A percentile compares a stretch with the other conserved stretches of the same genome.
These are phyloP conservation scores for Isoperla grammatica DNA, from an alignment of 2,888 invertebrate genomes.

Conservation along the genomic window DNA sequence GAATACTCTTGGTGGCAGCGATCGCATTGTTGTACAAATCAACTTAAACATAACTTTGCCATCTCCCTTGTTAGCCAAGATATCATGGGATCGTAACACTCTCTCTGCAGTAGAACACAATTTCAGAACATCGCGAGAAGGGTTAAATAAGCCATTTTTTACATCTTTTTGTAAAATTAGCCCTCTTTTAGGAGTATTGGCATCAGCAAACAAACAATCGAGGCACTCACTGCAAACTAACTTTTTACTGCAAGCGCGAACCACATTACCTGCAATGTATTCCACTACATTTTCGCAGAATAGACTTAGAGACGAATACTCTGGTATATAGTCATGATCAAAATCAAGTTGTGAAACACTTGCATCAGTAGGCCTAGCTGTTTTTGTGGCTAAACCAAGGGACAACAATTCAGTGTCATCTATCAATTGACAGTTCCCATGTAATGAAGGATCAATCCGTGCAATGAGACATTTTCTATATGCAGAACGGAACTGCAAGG, in stretches of 20 bases:
- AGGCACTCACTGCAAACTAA: not conserved
- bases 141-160: not conserved
- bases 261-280: not conserved
- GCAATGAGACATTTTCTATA: constrained; percentile 8
- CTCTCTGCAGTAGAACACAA: not conserved
- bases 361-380: no score
- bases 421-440: not conserved
- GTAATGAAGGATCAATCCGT: not conserved
- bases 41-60: no score
- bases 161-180: not conserved
- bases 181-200: not conserved
- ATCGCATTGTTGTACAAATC: no score
- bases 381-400: no score
- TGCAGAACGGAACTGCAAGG: constrained; percentile 16
- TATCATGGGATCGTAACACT: not conserved
- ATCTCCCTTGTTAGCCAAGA: no score
- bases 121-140: not conserved
- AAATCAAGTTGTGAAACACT: no score
- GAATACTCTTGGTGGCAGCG: no score
- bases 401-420: no score
- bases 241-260: not conserved
- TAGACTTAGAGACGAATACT: not conserved
- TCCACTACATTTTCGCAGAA: not conserved
- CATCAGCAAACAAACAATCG: not conserved
- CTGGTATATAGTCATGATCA: not conserved